Evolutionary conservation across 2,113 vertebrate genomes (phyloP).

Genomic region (Phyllopteryx taeniolatus): DNA sequence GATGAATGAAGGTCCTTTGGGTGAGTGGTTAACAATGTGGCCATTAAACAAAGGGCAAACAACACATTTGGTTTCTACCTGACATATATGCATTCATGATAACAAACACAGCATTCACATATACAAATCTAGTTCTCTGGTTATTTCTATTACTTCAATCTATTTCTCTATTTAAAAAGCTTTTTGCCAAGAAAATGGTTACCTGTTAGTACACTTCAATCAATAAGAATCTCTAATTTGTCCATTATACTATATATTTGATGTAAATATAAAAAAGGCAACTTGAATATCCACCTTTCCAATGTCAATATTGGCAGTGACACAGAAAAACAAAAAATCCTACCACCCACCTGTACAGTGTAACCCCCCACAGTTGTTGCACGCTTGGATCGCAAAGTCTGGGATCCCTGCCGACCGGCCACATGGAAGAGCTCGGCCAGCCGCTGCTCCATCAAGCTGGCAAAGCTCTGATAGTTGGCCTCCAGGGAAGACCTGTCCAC

Average conservation of each 20-base stretch:
- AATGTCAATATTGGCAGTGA: neutral
- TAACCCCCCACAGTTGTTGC: constrained; percentile 88
- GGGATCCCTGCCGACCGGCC: constrained; percentile 82
- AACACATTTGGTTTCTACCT: neutral
- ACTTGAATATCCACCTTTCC: neutral
- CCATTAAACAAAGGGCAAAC: neutral
- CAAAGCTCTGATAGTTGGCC: constrained; percentile 93
- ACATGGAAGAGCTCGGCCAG: constrained; percentile 91
- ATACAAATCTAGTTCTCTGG: too few relatives aligned
- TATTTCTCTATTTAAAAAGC: too few relatives aligned
- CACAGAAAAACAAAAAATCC: neutral
- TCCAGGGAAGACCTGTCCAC: constrained; percentile 88
- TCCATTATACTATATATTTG: too few relatives aligned
- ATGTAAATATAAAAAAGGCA: neutral
- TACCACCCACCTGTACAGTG: constrained; percentile 85
- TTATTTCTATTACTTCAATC: too few relatives aligned
- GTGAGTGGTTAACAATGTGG: neutral
- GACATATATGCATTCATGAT: neutral
- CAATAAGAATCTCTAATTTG: too few relatives aligned
- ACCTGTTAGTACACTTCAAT: too few relatives aligned
- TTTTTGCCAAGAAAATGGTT: too few relatives aligned
- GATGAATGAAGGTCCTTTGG: neutral
- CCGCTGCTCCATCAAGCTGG: constrained; percentile 93
- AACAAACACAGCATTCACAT: too few relatives aligned
- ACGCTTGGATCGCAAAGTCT: constrained; percentile 72